phyloP scores from a whole-genome alignment of 2,888 invertebrate genomes.

The Mellilla xanthometata region DNA sequence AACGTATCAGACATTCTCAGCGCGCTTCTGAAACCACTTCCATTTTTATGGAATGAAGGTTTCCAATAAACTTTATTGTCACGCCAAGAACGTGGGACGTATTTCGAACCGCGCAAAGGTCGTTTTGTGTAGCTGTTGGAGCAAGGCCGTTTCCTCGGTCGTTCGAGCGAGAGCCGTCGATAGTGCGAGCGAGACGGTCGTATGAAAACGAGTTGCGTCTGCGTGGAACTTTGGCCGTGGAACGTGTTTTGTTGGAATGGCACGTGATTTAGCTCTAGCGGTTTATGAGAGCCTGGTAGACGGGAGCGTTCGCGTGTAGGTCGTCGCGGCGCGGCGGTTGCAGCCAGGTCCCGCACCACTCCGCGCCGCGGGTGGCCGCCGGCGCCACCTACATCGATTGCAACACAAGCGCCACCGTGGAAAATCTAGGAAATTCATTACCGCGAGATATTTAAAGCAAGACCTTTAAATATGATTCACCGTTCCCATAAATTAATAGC shows the following conservation, averaged over 20 bases:
- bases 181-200: constrained; percentile 56
- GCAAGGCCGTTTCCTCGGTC: constrained; percentile 53
- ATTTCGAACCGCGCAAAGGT: constrained; percentile 1
- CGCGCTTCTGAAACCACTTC: constrained; percentile 59
- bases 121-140: constrained; percentile 20
- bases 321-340: constrained; percentile 76
- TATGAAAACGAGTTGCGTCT: constrained; percentile 15
- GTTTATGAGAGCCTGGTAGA: constrained; percentile 64
- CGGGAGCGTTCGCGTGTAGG: constrained; percentile 79
- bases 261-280: constrained; percentile 36
- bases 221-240: not conserved
- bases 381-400: constrained; percentile 12
- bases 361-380: constrained; percentile 27
- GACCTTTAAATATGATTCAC: too few species aligned
- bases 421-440: not conserved
- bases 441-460: too few species aligned
- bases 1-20: constrained; percentile 66
- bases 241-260: constrained; percentile 32
- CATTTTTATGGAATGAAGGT: constrained; percentile 58
- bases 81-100: constrained; percentile 15
- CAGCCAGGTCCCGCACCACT: constrained; percentile 36
- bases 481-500: too few species aligned
- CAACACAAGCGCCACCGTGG: not conserved
- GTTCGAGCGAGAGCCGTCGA: constrained; percentile 46
- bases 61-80: constrained; percentile 40